These are phyloP conservation scores for Venustoraphidia nigricollis DNA, from an alignment of 2,888 invertebrate genomes.

Conservation along the genomic window DNA sequence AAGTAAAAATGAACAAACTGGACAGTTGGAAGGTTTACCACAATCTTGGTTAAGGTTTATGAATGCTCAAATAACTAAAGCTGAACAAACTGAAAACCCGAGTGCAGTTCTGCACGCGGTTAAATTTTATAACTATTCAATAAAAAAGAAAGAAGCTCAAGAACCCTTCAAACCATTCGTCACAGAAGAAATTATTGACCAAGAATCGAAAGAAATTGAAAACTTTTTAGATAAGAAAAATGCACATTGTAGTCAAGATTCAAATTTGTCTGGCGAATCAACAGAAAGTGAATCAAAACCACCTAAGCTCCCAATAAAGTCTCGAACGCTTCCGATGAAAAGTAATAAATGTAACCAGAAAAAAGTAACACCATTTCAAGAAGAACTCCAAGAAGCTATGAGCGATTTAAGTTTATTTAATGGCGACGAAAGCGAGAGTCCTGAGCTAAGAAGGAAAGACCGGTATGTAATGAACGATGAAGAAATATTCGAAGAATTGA, in stretches of 20 bases:
- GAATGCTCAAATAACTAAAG: constrained; percentile 68
- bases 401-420: constrained; percentile 19
- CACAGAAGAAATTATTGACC: constrained; percentile 65
- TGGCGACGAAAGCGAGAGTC: constrained; percentile 29
- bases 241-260: constrained; percentile 47
- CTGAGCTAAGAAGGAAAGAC: constrained; percentile 44
- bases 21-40: constrained; percentile 74
- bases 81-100: constrained; percentile 80
- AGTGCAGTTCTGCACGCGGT: constrained; percentile 81
- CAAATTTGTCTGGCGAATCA: constrained; percentile 8
- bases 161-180: constrained; percentile 60
- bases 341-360: not conserved
- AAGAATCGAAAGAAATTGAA: constrained; percentile 71
- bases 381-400: not conserved
- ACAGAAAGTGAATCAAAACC: constrained; percentile 1
- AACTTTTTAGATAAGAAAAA: constrained; percentile 58
- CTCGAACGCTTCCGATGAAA: constrained; percentile 1
- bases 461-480: constrained; percentile 44
- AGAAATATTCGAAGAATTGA: constrained; percentile 61
- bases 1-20: constrained; percentile 65
- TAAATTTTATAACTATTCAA: constrained; percentile 77
- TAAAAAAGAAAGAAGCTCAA: constrained; percentile 59
- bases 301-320: constrained; percentile 2
- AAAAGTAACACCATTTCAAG: not conserved
- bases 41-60: constrained; percentile 66